Base-by-base conservation (phyloP, 1,140 invertebrate species). In the Cardiocondyla obscurior region DNA sequence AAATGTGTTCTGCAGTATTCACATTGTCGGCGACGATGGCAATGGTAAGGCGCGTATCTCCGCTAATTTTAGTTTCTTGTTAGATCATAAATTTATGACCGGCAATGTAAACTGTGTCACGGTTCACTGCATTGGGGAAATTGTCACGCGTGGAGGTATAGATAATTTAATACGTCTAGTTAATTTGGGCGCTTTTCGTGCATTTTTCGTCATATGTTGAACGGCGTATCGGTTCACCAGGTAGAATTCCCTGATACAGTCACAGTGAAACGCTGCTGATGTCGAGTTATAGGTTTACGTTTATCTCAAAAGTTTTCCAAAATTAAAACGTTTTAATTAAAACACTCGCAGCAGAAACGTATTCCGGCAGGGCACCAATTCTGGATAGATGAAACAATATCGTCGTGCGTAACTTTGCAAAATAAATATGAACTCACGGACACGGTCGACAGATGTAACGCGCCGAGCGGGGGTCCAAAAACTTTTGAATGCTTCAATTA, bases 1-100 rank as follows among this genome's bases (percentile, higher is more conserved):
- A 83, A 86, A 86, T 64, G 64, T 67, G 49, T 57, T 53, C n/a
- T 49, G 79, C n/a, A 55, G 44, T 55, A 69, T n/a, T 81, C 58
- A 44, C 44, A 77, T 84, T 53, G 46, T 79, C 53, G 82, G 33
- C 57, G 46, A 36, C 28, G 25, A 19, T 25, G 62, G 14, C 42
- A 14, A 3, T 25, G 36, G 57, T 46, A 57, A 62, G 64, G 55
- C 46, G n/a, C 8, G 36, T 42, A 51, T n/a, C 30, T 82, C 46
- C 25, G 30, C 55, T 84, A 73, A 49, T 73, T 84, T 62, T 69
- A 79, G 62, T 30, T 79, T 55, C 62, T 79, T 36, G 62, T 79
- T 79, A 79, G 69, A 79, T 67, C 25, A 53, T 79, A 55, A 79
- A 67, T 79, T 69, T 79, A 69, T 53, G 62, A 74, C 39, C 46